These are phyloP conservation scores for Rhinichthys osculus DNA, from an alignment of 2,797 vertebrate species.

Conservation along the genomic window DNA sequence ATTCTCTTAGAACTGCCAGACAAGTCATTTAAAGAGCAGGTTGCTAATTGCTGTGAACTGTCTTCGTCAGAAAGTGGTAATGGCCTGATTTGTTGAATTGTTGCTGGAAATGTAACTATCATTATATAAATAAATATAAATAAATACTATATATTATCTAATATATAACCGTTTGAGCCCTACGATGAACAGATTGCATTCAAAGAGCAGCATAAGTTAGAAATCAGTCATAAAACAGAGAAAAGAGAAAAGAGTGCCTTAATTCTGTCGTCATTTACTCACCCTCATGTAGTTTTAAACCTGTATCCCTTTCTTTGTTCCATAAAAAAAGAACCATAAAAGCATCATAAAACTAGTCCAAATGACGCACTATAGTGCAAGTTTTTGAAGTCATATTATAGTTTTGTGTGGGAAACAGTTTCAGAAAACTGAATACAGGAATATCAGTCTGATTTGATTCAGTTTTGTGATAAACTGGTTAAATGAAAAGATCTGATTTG, in stretches of 20 bases:
- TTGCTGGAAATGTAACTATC: not conserved
- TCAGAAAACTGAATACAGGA: not conserved
- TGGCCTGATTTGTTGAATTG: not conserved
- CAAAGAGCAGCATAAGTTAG: not conserved
- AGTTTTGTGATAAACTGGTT: not conserved
- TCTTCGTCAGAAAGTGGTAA: constrained; percentile 25
- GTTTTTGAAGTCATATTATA: not conserved
- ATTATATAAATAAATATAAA: not conserved
- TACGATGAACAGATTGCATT: not conserved
- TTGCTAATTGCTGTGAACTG: constrained; percentile 4
- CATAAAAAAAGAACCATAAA: not conserved
- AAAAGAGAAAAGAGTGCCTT: not conserved
- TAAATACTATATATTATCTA: not conserved
- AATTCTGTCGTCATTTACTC: not conserved
- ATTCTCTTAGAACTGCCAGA: constrained; percentile 35
- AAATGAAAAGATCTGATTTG: not conserved
- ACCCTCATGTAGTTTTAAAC: not conserved
- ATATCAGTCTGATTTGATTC: not conserved
- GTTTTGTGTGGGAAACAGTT: not conserved
- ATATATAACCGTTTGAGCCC: not conserved
- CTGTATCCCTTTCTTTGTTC: not conserved
- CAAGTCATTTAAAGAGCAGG: constrained; percentile 40
- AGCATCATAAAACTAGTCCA: not conserved
- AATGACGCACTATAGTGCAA: not conserved
- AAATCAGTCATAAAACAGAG: not conserved